These are phyloP conservation scores for Euura lappo DNA, from an alignment of 1,140 invertebrate species.

Conservation along the genomic window DNA sequence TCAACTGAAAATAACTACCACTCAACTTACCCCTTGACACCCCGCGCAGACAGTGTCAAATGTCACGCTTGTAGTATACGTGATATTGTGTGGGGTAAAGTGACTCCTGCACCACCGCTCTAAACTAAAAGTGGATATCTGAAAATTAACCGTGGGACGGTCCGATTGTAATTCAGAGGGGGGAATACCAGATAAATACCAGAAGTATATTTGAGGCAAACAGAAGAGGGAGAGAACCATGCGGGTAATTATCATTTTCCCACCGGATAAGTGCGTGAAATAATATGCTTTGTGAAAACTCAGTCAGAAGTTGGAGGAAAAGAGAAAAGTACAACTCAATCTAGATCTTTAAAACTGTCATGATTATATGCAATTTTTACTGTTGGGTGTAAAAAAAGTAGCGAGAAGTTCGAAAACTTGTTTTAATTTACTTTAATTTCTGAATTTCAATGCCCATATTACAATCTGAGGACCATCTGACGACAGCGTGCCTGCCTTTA, in stretches of 20 bases:
- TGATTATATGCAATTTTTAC: not conserved
- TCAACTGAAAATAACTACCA: conserved; percentile 7
- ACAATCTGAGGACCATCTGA: no score
- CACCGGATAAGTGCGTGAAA: not conserved
- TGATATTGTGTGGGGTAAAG: not conserved
- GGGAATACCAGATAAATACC: no score
- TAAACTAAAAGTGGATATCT: not conserved
- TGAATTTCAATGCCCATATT: not conserved
- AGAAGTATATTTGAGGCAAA: no score
- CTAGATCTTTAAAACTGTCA: not conserved
- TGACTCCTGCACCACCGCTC: not conserved
- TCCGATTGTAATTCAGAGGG: not conserved
- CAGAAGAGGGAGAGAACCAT: not conserved
- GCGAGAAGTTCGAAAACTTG: not conserved
- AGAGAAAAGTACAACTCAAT: conserved; percentile 2
- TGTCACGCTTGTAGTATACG: not conserved
- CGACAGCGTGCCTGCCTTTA: not conserved
- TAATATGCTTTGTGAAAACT: not conserved
- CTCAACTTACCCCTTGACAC: conserved; percentile 6
- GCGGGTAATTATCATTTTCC: not conserved
- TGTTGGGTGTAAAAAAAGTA: no score
- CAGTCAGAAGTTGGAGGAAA: not conserved
- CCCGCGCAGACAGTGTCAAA: not conserved
- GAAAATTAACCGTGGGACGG: not conserved
- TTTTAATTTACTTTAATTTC: not conserved